Evolutionary conservation across 2,888 invertebrate genomes (phyloP), one percentile per base, ranked within the genome.

Genomic region (Dendrolimus houi): DNA sequence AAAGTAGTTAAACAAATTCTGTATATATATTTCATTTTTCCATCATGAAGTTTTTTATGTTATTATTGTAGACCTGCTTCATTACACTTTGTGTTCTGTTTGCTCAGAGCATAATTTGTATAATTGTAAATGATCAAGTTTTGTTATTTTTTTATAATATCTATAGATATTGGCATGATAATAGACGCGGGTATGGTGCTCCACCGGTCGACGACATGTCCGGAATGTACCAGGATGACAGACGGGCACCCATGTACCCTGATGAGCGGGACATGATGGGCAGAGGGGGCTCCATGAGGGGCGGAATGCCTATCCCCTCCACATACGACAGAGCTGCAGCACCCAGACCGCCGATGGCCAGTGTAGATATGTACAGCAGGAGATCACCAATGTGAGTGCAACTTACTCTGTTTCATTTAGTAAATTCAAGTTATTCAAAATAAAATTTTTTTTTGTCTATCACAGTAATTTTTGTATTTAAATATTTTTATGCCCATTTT

Each of bases 281-380:
- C 54, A 70, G 81, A 29, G 62, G 70, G 54, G 72, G 77, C 8
- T 75, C 77, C 7, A 62, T 71, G 75, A 75, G 77, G 12, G 69
- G 75, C 17, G 71, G 69, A 13, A 78, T 74, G 52, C 79, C 81
- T 58, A 74, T 79, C 1, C 59, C 79, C 2, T 63, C 75, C 0
- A 75, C 77, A 10, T 86, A 85, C 62, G 90, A 89, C 41, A 74
- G 87, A 8, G 69, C 79, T 12, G 74, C 83, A 12, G 82, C 84
- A 0, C 68, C 85, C 8, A 66, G 78, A 1, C 77, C 79, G 17
- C 79, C 81, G 52, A 79, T 85, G 76, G 82, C 82, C 64, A 87
- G 86, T 59, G 87, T 87, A 8, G 86, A 86, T 61, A 91, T 92
- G 87, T 92, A 86, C 74, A 90, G 89, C 73, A 75, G 92, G 59